Evolutionary conservation across 2,888 invertebrate genomes (phyloP).

Genomic region (Tuberolachnus salignus): DNA sequence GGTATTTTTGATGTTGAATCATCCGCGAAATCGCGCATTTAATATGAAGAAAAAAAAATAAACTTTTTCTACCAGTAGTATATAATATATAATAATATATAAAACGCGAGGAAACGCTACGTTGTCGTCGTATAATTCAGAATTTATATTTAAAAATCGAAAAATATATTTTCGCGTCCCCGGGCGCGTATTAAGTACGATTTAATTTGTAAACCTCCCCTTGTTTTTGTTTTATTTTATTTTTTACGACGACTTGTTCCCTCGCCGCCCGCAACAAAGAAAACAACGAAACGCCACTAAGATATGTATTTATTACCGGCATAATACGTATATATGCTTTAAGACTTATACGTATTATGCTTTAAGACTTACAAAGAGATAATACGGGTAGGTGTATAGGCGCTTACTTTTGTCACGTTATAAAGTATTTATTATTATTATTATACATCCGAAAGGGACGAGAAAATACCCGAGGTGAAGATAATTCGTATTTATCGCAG

Average conservation of each 20-base stretch:
- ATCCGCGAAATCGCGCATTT: neutral
- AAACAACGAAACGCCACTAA: neutral
- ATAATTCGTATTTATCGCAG: slow-evolving; percentile 26
- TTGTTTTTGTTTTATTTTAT: neutral
- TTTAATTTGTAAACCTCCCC: slow-evolving; percentile 5
- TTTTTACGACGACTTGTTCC: slow-evolving; percentile 33
- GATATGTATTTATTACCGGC: slow-evolving; percentile 39
- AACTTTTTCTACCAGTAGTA: too few relatives aligned
- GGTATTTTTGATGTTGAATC: neutral
- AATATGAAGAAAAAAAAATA: neutral
- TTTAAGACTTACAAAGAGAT: neutral
- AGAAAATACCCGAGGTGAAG: neutral
- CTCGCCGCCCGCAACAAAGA: neutral
- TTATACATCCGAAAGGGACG: neutral
- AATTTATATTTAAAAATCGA: slow-evolving; percentile 32
- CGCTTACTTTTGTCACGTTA: slow-evolving; percentile 16
- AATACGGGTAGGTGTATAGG: slow-evolving; percentile 6
- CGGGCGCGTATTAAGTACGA: slow-evolving; percentile 8
- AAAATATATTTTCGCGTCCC: slow-evolving; percentile 32
- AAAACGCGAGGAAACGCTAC: neutral
- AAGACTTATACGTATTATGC: neutral
- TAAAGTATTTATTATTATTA: neutral
- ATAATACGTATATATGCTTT: slow-evolving; percentile 15
- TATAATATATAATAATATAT: neutral
- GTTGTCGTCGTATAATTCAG: neutral